Conservation (phyloP, 2,797 vertebrate species). For the Pempheris klunzingeri region DNA sequence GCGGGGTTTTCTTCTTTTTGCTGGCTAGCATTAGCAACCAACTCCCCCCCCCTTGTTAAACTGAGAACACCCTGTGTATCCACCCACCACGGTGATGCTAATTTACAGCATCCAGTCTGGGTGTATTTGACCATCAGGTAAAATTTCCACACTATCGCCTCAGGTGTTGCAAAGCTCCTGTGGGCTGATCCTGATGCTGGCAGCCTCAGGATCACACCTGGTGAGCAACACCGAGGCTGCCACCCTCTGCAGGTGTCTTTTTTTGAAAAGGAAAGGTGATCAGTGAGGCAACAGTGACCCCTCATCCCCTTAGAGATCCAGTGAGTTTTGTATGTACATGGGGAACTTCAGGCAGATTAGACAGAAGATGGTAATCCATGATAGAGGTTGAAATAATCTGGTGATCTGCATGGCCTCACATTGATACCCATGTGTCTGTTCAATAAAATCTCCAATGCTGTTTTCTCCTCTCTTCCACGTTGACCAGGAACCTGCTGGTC, state of each 20-base stretch:
- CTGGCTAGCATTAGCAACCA: not conserved
- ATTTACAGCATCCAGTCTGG: fast-evolving
- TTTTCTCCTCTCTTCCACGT: slow-evolving; percentile 64
- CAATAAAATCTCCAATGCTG: slow-evolving; percentile 58
- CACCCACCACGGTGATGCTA: fast-evolving
- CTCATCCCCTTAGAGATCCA: not conserved
- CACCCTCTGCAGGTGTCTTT: fast-evolving
- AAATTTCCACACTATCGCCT: not conserved
- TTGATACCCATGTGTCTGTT: slow-evolving; percentile 43
- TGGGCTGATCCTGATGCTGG: slow-evolving; percentile 20
- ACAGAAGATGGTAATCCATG: too few relatives aligned
- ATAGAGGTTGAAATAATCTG: too few relatives aligned
- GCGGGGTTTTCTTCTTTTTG: not conserved
- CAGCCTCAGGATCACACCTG: too few relatives aligned
- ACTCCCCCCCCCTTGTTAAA: fast-evolving
- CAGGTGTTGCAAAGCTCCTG: slow-evolving; percentile 60
- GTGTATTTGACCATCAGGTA: too few relatives aligned
- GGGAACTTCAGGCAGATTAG: slow-evolving; percentile 34
- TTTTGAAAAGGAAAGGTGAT: not conserved
- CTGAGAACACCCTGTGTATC: fast-evolving
- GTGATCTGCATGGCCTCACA: slow-evolving; percentile 34
- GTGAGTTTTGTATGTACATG: slow-evolving; percentile 33
- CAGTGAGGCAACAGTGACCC: too few relatives aligned
- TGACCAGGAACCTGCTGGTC: slow-evolving; percentile 79
- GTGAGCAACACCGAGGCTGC: not conserved